Conservation (phyloP, 2,113 vertebrate species). For the Trochalopteron elliotii region DNA sequence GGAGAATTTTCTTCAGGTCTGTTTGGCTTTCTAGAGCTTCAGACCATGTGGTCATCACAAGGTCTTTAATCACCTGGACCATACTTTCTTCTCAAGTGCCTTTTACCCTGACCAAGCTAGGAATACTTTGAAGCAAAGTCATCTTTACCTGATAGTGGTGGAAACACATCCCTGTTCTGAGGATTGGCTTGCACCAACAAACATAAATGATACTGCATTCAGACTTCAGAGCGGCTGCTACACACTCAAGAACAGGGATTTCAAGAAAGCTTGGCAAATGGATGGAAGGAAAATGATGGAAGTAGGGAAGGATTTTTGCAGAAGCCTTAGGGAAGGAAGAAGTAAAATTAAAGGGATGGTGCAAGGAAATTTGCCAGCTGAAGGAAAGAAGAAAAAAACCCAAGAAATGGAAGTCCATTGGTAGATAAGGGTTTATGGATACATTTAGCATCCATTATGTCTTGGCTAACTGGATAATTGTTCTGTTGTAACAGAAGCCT, state of each 20-base stretch:
- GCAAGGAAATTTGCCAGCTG: background rate
- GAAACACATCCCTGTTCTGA: background rate
- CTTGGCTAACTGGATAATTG: background rate
- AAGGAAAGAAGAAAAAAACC: background rate
- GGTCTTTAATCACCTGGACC: background rate
- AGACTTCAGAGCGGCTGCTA: background rate
- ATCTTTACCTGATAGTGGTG: background rate
- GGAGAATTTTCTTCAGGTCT: background rate
- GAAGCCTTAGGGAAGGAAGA: background rate
- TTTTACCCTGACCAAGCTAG: background rate
- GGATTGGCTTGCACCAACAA: background rate
- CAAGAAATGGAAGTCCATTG: background rate
- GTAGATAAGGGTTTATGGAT: background rate
- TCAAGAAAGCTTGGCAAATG: background rate
- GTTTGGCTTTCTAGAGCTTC: background rate
- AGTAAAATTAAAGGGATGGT: background rate
- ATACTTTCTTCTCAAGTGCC: background rate
- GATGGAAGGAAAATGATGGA: background rate
- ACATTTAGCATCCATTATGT: background rate
- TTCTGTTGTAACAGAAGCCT: background rate
- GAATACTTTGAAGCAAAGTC: background rate
- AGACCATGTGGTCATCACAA: background rate
- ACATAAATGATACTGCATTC: background rate
- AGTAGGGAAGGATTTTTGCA: background rate
- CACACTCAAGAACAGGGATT: background rate